Evolutionary conservation across 1,140 invertebrate species (phyloP), one percentile per base, ranked within the genome.

Genomic region (Cylas formicarius): DNA sequence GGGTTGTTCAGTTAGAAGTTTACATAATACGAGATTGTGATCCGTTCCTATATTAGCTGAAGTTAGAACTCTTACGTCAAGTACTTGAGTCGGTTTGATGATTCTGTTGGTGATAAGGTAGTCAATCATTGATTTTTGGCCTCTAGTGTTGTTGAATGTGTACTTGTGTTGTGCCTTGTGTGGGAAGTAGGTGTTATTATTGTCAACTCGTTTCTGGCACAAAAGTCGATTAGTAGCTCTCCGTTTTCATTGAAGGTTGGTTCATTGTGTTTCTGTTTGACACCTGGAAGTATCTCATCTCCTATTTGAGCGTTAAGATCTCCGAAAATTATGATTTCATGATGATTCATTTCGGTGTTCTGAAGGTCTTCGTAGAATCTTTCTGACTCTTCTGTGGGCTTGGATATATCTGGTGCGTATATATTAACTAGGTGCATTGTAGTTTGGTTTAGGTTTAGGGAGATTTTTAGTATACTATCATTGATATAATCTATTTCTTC

Each of bases 331-430:
- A 40, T 31, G 21, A 47, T 14, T 38, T 40, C 35, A 13, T 20
- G 10, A 20, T 16, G 13, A 10, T 3, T 24, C n/a, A 46, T 27
- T 28, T 39, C 39, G 36, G 22, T 21, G n/a, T 27, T 19, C 19
- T 47, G 27, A 10, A 40, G 28, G 14, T 28, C 7, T 22, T 24
- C 11, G 35, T 40, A 47, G 20, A 47, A 47, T n/a, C 6, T 33
- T 14, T 47, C 44, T n/a, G 11, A 10, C 4, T 47, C 37, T 33
- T 40, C 44, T 9, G 7, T 31, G 8, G 39, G 39, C 26, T 48
- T 48, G 22, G 11, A 14, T 23, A 29, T 48, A 35, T 48, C 45
- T 5, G 45, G 38, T 14, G 45, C 45, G 32, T 40, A 48, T n/a
- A 24, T 13, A 23, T 34, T 48, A 22, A 48, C 23, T 10, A 48